Evolutionary conservation across 2,797 vertebrate genomes (phyloP).

Genomic region (Carduelis carduelis): DNA sequence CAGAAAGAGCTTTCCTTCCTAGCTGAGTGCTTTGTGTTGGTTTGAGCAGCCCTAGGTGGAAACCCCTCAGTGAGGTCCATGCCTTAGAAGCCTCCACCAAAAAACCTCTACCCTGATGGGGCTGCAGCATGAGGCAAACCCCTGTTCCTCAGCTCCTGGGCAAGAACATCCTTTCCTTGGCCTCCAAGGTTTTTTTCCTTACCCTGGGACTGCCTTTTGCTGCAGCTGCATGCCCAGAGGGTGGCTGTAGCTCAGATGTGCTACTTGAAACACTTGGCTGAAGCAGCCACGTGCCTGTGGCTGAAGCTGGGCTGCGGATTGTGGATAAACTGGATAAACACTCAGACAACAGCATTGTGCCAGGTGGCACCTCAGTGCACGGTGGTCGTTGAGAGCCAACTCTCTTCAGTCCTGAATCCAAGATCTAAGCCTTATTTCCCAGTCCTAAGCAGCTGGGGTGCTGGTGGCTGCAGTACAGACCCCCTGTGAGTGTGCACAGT

Average conservation of each 20-base stretch:
- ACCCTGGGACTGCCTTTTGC: not conserved
- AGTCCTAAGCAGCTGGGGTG: not conserved
- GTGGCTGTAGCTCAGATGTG: accelerated
- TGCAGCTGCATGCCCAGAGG: not conserved
- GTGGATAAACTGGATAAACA: not conserved
- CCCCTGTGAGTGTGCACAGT: not conserved
- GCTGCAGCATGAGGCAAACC: not conserved
- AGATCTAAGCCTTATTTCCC: not conserved
- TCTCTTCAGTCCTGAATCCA: not conserved
- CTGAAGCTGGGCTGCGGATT: not conserved
- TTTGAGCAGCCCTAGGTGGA: not conserved
- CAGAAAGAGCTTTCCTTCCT: not conserved
- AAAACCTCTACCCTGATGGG: not conserved
- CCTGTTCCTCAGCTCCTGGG: accelerated
- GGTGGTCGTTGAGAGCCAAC: not conserved
- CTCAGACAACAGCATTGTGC: not conserved
- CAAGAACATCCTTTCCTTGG: not conserved
- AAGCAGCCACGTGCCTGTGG: not conserved
- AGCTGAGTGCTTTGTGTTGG: not conserved
- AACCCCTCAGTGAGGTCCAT: not conserved
- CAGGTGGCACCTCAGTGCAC: not conserved
- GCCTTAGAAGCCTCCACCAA: not conserved
- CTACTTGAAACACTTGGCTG: not conserved
- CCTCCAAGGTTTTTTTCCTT: not conserved
- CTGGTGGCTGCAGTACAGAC: not conserved